phyloP scores from a whole-genome alignment of 2,113 vertebrate genomes.

The Myotis lucifugus region DNA sequence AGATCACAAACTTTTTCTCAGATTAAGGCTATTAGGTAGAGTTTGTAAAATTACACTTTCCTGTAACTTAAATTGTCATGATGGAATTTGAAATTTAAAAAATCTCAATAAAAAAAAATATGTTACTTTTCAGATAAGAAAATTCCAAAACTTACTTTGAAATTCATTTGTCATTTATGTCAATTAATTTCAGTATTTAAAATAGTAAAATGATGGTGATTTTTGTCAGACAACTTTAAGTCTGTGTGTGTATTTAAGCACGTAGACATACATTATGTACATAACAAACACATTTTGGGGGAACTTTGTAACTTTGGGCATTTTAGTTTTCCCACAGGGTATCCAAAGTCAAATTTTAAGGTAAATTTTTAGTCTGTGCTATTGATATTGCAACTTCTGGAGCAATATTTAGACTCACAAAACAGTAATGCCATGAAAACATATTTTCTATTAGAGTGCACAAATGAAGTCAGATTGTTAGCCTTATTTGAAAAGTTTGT shows the following conservation, averaged over 20 bases:
- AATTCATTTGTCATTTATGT: background rate
- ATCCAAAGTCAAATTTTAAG: conserved; percentile 17
- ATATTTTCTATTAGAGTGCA: background rate
- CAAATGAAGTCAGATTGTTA: background rate
- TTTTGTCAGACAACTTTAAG: conserved; percentile 23
- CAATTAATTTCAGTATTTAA: conserved; percentile 7
- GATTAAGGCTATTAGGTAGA: background rate
- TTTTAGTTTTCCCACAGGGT: conserved; percentile 14
- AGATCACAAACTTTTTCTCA: background rate
- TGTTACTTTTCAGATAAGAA: background rate
- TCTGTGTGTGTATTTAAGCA: background rate
- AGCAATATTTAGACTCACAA: background rate
- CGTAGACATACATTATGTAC: background rate
- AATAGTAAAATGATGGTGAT: conserved; percentile 1
- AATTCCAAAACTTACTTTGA: conserved; percentile 7
- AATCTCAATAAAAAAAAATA: background rate
- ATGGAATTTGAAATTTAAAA: conserved; percentile 21
- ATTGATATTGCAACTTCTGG: background rate
- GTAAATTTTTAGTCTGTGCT: conserved; percentile 34
- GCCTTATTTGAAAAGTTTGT: conserved; percentile 12
- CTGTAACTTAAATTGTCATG: background rate
- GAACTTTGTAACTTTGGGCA: background rate
- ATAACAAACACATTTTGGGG: background rate
- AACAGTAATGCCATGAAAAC: conserved; percentile 8
- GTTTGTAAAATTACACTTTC: conserved; percentile 39